These are phyloP conservation scores for Montifringilla adamsi DNA, from an alignment of 2,113 vertebrate species.

Conservation along the genomic window DNA sequence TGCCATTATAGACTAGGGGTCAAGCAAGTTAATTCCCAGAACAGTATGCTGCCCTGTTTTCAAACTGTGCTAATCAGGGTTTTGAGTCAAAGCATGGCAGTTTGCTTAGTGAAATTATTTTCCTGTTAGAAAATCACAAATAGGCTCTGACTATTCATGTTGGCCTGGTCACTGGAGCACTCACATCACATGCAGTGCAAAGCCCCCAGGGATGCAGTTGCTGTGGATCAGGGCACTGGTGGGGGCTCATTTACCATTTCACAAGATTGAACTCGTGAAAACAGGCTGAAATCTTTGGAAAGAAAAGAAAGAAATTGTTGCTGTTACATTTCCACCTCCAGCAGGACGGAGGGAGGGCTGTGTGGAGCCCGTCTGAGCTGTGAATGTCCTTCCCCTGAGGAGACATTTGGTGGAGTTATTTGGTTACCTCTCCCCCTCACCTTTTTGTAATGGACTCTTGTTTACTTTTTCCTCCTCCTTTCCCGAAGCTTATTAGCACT, in stretches of 20 bases:
- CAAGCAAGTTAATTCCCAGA: slow-evolving; percentile 61
- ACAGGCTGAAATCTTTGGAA: background rate
- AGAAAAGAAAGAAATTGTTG: background rate
- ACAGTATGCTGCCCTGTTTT: slow-evolving; percentile 51
- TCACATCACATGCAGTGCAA: background rate
- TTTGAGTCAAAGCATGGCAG: slow-evolving; percentile 23
- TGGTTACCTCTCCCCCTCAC: slow-evolving; percentile 41
- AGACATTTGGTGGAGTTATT: slow-evolving; percentile 31
- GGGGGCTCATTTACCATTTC: background rate
- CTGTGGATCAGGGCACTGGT: background rate
- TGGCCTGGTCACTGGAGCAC: background rate
- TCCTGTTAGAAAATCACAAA: slow-evolving; percentile 42
- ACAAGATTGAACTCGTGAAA: background rate
- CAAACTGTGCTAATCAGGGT: slow-evolving; percentile 60
- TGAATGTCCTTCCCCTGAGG: slow-evolving; percentile 7
- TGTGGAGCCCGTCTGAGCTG: background rate
- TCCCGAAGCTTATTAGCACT: slow-evolving; percentile 75
- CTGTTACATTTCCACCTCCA: background rate
- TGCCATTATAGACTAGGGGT: slow-evolving; percentile 50
- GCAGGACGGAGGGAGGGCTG: background rate
- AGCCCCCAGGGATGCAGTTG: background rate
- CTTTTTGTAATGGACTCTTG: slow-evolving; percentile 57
- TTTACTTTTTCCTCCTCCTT: slow-evolving; percentile 66
- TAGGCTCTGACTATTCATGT: background rate
- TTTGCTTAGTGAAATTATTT: slow-evolving; percentile 61